Percentiles rank a stretch among this genome's conserved stretches.
Evolutionary conservation across 92 coral and sea anemone genomes (phyloP).

Genomic region (Hydrozoanthus gracilis): DNA sequence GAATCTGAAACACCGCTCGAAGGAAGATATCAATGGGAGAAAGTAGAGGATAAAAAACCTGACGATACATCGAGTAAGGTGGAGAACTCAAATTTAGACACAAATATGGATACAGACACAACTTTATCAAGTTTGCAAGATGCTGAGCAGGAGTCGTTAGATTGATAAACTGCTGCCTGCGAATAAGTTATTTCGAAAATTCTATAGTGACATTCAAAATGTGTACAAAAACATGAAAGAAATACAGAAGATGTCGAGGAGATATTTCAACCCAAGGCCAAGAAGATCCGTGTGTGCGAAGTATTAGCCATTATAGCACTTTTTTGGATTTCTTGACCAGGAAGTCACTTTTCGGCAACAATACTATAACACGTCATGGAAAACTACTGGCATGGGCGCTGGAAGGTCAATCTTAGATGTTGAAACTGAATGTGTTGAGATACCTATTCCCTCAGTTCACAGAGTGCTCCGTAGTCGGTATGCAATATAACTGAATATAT

Average conservation of each 20-base stretch:
- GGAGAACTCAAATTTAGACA: neutral
- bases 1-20: conserved; percentile 61
- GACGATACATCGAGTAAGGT: neutral
- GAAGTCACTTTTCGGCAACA: conserved; percentile 5
- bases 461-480: neutral
- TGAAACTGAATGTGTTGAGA: neutral
- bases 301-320: neutral
- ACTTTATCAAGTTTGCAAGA: neutral
- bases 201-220: too few species aligned
- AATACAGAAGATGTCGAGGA: too few species aligned
- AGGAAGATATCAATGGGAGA: conserved; percentile 67
- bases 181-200: too few species aligned
- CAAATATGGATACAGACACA: too few species aligned
- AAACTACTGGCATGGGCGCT: neutral
- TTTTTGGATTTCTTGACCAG: conserved; percentile 22
- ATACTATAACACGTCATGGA: neutral
- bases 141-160: neutral
- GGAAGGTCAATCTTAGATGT: neutral
- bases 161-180: too few species aligned
- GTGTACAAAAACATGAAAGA: too few species aligned
- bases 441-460: neutral
- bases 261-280: too few species aligned
- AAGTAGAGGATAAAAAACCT: conserved; percentile 17
- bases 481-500: neutral
- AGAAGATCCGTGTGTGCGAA: too few species aligned